Conservation (phyloP, 2,888 invertebrate species). For the Orthosia gracilis region DNA sequence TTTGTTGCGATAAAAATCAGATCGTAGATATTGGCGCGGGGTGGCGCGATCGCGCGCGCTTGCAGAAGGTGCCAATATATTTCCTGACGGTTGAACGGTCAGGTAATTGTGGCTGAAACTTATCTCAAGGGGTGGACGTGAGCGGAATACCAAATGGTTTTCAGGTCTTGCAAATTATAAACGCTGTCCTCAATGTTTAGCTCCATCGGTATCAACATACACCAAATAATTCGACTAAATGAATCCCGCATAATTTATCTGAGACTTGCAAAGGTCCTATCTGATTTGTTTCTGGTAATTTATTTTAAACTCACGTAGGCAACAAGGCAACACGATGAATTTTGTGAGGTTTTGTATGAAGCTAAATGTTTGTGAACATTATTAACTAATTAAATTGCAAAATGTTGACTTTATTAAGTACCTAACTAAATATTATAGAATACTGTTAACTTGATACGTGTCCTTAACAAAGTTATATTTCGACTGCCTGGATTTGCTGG, state of each 20-base stretch:
- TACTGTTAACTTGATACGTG: too few species aligned
- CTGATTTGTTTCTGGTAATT: slow-evolving; percentile 26
- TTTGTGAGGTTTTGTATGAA: not conserved
- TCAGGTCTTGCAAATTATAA: slow-evolving; percentile 86
- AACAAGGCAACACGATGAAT: not conserved
- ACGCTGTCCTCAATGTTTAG: slow-evolving; percentile 75
- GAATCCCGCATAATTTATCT: slow-evolving; percentile 47
- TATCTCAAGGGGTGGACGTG: slow-evolving; percentile 88
- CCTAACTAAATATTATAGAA: too few species aligned
- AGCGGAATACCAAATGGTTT: slow-evolving; percentile 84
- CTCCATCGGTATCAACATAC: slow-evolving; percentile 54
- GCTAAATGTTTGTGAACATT: not conserved
- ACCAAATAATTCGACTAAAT: slow-evolving; percentile 41
- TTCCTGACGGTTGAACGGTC: slow-evolving; percentile 89
- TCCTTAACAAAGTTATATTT: not conserved
- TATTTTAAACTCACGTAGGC: slow-evolving; percentile 24
- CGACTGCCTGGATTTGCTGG: not conserved
- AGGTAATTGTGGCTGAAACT: slow-evolving; percentile 90
- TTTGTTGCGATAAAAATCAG: slow-evolving; percentile 76
- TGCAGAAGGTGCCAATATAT: slow-evolving; percentile 90
- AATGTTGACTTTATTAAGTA: too few species aligned
- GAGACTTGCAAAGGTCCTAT: slow-evolving; percentile 12
- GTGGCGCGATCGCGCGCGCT: slow-evolving; percentile 73
- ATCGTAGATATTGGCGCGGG: slow-evolving; percentile 81
- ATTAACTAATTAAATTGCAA: not conserved